phyloP scores from a whole-genome alignment of 30 jellyfish, hydroid and myxozoan species.

The Aurelia sp. region DNA sequence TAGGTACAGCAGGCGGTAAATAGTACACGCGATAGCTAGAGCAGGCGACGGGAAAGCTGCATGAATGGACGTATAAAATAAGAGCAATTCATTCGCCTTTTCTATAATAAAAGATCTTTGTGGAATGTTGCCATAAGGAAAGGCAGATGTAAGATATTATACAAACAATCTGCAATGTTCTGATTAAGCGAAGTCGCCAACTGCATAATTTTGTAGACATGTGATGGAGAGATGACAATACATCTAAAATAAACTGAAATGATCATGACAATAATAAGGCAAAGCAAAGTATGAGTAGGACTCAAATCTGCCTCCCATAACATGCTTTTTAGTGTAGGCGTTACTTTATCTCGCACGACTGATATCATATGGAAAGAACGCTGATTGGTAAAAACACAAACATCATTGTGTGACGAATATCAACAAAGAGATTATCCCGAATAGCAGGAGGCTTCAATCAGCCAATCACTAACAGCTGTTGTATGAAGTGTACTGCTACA shows the following conservation, averaged over 20 bases:
- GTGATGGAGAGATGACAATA: not conserved
- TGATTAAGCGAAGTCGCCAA: not conserved
- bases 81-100: too few relatives aligned
- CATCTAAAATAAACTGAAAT: not conserved
- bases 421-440: not conserved
- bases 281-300: not conserved
- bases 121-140: not conserved
- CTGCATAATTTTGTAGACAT: not conserved
- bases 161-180: slow-evolving; percentile 1
- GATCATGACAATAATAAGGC: not conserved
- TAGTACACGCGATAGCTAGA: too few relatives aligned
- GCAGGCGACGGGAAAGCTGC: too few relatives aligned
- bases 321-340: too few relatives aligned
- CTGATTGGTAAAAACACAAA: not conserved
- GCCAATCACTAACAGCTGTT: slow-evolving; percentile 6
- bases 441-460: slow-evolving; percentile 1
- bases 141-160: slow-evolving; percentile 1
- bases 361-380: not conserved
- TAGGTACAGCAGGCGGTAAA: too few relatives aligned
- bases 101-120: too few relatives aligned
- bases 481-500: not conserved
- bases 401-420: not conserved
- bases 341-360: too few relatives aligned
- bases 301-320: too few relatives aligned
- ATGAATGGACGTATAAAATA: too few relatives aligned